Base-by-base conservation (phyloP, 2,888 invertebrate genomes). In the Ashinkailepas kermadecensis region DNA sequence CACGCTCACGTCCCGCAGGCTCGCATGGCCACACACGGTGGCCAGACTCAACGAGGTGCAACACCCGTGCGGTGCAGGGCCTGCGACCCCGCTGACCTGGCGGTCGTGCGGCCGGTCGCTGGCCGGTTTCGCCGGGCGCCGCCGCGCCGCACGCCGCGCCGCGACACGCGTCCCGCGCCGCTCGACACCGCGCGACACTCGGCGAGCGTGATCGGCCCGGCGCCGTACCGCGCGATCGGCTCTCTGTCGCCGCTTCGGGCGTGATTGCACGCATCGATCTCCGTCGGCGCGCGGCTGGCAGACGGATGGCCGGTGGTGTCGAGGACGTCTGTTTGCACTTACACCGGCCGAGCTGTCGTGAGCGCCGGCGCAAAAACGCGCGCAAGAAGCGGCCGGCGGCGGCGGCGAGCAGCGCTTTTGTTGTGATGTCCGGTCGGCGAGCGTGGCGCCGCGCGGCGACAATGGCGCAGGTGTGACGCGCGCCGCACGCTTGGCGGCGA, bases 281-380 rank as follows among this genome's bases (percentile, higher is more conserved):
- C 21, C n/a, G 64, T 64, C 67, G 67, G 67, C 23, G 23, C 23
- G 23, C 25, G 23, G 23, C 23, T 2, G 18, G 18, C 23, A 23
- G 67, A 23, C 67, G 67, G 23, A 67, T 25, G 67, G 67, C 67
- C 67, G 67, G 12, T 23, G 7, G 67, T 11, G 18, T 11, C 25
- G 67, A 8, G 12, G 67, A 67, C 67, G 67, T 25, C 67, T 67
- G 67, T 67, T 67, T 67, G 67, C 67, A 67, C 67, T 67, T 25
- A 67, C n/a, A 11, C 23, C 25, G 67, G 25, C 23, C 23, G 23
- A 67, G 23, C 67, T 67, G 67, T 67, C 67, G 67, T 25, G 67
- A n/a, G 65, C 67, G 23, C 23, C 25, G 67, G 23, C 10, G 67
- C 67, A 67, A 67, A 67, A 67, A 67, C n/a, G n/a, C 4, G 23